A percentile compares a stretch with the other conserved stretches of the same genome.
These are phyloP conservation scores for Psittacula derbiana DNA, from an alignment of 2,797 vertebrate species.

Conservation along the genomic window DNA sequence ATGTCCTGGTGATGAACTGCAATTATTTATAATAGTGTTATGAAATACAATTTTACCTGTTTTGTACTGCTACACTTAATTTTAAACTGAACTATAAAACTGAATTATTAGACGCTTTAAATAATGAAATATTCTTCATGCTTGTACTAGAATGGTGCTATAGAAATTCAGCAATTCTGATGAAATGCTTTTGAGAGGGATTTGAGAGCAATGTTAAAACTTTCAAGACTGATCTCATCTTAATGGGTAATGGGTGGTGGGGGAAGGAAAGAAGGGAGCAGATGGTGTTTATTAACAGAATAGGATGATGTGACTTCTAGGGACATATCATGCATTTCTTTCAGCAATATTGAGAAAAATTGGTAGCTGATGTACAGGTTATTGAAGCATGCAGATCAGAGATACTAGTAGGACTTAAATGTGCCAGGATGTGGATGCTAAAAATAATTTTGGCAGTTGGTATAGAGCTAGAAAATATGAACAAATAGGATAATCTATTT, in stretches of 20 bases:
- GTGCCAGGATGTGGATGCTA: background rate
- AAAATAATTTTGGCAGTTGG: slow-evolving; percentile 30
- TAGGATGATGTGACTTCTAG: background rate
- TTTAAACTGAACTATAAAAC: background rate
- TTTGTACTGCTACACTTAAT: background rate
- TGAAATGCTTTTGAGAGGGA: background rate
- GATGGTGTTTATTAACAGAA: slow-evolving; percentile 9
- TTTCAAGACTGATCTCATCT: background rate
- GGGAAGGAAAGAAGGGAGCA: background rate
- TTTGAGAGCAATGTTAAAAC: background rate
- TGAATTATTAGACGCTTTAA: background rate
- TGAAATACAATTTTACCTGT: background rate
- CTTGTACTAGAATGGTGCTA: background rate
- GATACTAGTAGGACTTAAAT: slow-evolving; percentile 10
- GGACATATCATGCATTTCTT: background rate
- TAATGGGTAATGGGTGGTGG: background rate
- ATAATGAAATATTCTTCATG: background rate
- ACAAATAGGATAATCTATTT: slow-evolving; percentile 12
- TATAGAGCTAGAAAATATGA: background rate
- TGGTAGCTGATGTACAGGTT: background rate
- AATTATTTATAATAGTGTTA: background rate
- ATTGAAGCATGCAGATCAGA: slow-evolving; percentile 15
- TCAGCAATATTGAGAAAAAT: slow-evolving; percentile 1
- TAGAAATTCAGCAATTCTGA: background rate
- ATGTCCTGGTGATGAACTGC: background rate